These are phyloP conservation scores for Leptinotarsa lineolata DNA, from an alignment of 1,140 invertebrate species.

Conservation along the genomic window DNA sequence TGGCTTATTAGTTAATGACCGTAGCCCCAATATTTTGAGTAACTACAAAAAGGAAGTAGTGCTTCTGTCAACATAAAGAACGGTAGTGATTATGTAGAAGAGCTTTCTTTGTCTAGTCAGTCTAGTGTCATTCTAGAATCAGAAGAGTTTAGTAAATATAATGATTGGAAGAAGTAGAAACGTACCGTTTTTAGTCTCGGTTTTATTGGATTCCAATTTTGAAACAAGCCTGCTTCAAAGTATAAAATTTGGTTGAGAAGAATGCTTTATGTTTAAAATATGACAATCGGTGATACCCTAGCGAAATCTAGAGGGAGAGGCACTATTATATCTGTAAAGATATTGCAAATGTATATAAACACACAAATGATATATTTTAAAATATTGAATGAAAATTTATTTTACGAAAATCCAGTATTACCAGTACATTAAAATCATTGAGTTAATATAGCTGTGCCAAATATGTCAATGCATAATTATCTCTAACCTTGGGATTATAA, in stretches of 20 bases:
- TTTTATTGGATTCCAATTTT: background rate
- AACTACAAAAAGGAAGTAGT: background rate
- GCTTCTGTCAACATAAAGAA: background rate
- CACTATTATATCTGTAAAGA: constrained; percentile 41
- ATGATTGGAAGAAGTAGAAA: background rate
- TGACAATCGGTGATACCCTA: constrained; percentile 51
- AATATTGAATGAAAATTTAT: constrained; percentile 32
- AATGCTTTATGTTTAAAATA: constrained; percentile 42
- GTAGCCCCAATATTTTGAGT: background rate
- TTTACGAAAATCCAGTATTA: constrained; percentile 44
- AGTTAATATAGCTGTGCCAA: constrained; percentile 47
- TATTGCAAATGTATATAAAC: constrained; percentile 42
- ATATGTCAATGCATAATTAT: constrained; percentile 23
- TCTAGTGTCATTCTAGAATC: background rate
- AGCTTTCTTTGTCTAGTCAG: background rate
- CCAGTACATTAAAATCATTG: constrained; percentile 27
- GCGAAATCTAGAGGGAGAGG: constrained; percentile 52
- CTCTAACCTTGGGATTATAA: constrained; percentile 5
- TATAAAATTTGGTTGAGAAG: constrained; percentile 26
- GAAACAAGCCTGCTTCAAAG: constrained; percentile 4
- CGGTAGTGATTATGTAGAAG: background rate
- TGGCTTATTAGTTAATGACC: background rate
- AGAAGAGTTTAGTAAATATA: background rate
- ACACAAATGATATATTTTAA: constrained; percentile 48
- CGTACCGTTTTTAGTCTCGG: background rate